A percentile compares a stretch with the other conserved stretches of the same genome.
Evolutionary conservation across 2,888 invertebrate species (phyloP).

Genomic region (Drosophila melanosoma): DNA sequence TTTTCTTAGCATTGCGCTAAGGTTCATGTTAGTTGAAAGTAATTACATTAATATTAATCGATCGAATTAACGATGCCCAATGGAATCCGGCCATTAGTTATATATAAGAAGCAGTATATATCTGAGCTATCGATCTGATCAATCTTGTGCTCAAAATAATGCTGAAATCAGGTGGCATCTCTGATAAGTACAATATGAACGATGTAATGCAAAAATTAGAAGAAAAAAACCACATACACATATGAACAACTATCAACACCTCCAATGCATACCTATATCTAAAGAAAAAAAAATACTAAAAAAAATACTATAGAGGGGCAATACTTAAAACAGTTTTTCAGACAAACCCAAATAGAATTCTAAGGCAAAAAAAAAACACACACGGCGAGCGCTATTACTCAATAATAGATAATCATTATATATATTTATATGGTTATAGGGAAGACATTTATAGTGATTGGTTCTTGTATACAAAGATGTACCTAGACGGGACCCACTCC

Average conservation of each 20-base stretch:
- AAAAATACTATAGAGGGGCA: conserved; percentile 40
- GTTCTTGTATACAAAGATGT: conserved; percentile 51
- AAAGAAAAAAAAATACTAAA: neutral
- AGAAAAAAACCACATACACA: neutral
- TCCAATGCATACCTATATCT: conserved; percentile 7
- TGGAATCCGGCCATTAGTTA: conserved; percentile 5
- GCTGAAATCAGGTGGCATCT: neutral
- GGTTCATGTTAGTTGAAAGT: neutral
- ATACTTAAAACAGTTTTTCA: conserved; percentile 25
- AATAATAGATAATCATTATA: conserved; percentile 36
- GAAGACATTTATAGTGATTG: conserved; percentile 39
- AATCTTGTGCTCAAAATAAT: conserved; percentile 8
- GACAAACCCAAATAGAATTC: conserved; percentile 3
- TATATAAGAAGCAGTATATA: neutral
- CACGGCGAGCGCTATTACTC: conserved; percentile 33
- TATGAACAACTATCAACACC: conserved; percentile 17
- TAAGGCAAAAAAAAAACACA: conserved; percentile 6
- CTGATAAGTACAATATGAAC: conserved; percentile 25
- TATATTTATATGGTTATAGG: conserved; percentile 13
- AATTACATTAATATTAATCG: neutral
- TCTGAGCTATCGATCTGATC: conserved; percentile 1
- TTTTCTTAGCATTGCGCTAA: neutral
- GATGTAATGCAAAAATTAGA: conserved; percentile 7
- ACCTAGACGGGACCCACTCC: conserved; percentile 76
- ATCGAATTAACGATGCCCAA: neutral